These are phyloP conservation scores for Eira barbara DNA, from an alignment of 2,113 vertebrate species.

Conservation along the genomic window DNA sequence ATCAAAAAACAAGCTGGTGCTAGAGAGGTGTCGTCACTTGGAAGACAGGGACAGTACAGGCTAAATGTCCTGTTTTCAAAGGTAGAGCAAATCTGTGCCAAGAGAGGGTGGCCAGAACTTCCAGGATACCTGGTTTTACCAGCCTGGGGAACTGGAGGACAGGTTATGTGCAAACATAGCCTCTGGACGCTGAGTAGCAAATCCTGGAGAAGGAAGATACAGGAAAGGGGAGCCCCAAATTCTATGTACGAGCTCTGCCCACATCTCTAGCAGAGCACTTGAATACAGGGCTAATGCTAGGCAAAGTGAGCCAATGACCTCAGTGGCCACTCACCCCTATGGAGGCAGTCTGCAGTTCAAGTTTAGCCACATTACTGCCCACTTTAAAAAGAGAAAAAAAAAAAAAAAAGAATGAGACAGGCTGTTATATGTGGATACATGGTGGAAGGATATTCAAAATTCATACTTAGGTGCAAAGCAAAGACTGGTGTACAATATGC, in stretches of 20 bases:
- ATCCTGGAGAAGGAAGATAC: background rate
- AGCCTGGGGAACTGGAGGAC: background rate
- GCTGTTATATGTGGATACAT: background rate
- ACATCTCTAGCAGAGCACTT: background rate
- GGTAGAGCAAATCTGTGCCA: background rate
- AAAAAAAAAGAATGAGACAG: background rate
- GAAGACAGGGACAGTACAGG: background rate
- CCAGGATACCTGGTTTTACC: background rate
- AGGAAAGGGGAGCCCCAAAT: background rate
- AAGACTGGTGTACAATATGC: background rate
- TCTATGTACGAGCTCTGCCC: background rate
- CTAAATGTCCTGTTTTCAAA: background rate
- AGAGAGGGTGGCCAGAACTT: background rate
- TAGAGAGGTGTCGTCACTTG: accelerated
- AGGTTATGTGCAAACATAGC: accelerated
- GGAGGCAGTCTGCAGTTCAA: background rate
- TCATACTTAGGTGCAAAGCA: background rate
- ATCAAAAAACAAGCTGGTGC: background rate
- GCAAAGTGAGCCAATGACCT: background rate
- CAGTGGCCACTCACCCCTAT: too few species aligned
- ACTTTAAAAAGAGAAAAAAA: background rate
- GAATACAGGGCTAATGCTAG: background rate
- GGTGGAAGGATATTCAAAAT: background rate
- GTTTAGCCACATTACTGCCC: background rate
- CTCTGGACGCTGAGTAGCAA: background rate